phyloP scores from a whole-genome alignment of 1,140 invertebrate species.

The Zaprionus ghesquierei region DNA sequence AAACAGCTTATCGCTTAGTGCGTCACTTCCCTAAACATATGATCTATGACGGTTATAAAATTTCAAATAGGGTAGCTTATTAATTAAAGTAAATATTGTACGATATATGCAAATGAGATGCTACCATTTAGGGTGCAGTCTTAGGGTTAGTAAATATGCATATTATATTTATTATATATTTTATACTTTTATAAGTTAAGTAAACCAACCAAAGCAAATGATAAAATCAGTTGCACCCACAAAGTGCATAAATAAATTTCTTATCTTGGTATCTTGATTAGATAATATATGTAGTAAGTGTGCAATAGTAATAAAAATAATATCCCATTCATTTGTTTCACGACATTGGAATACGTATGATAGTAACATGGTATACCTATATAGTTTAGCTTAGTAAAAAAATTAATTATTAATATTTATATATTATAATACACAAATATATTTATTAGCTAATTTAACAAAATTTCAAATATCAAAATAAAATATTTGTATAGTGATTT shows the following conservation, averaged over 20 bases:
- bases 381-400: too few relatives aligned
- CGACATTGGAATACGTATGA: not conserved
- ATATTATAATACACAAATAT: too few relatives aligned
- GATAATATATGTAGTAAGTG: not conserved
- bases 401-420: not conserved
- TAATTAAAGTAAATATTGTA: not conserved
- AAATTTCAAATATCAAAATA: too few relatives aligned
- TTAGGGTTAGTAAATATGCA: too few relatives aligned
- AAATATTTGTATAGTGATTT: not conserved
- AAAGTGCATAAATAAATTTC: not conserved
- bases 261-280: not conserved
- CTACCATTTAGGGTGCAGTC: not conserved
- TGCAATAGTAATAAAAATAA: not conserved
- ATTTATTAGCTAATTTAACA: too few relatives aligned
- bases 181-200: too few relatives aligned
- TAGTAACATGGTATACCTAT: too few relatives aligned
- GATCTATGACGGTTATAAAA: not conserved
- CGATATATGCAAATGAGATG: not conserved
- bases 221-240: not conserved
- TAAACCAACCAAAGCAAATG: too few relatives aligned
- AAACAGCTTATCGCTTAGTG: not conserved
- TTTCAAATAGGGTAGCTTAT: not conserved
- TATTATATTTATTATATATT: too few relatives aligned
- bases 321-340: not conserved
- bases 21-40: not conserved